Evolutionary conservation across 2,888 invertebrate species (phyloP).

Genomic region (Lacanobia wlatinum): DNA sequence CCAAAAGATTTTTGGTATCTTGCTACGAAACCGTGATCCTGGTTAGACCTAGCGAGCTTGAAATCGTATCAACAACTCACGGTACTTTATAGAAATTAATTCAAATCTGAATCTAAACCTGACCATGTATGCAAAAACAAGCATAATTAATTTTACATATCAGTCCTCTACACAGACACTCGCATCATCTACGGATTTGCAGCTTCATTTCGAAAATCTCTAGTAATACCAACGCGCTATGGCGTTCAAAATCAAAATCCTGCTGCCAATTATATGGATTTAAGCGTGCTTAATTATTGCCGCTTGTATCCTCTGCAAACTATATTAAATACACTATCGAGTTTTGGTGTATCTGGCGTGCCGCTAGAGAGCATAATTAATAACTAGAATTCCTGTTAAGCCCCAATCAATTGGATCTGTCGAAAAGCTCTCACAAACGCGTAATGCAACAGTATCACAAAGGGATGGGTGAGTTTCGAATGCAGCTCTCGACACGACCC

Average conservation of each 20-base stretch:
- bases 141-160: too few relatives aligned
- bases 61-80: too few relatives aligned
- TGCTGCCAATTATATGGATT: neutral
- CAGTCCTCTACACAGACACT: neutral
- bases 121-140: too few relatives aligned
- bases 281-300: neutral
- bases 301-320: neutral
- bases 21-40: too few relatives aligned
- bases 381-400: neutral
- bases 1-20: neutral
- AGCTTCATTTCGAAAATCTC: neutral
- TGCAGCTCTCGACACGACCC: neutral
- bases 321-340: neutral
- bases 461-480: neutral
- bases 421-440: neutral
- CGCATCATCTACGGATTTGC: neutral
- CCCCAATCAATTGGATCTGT: neutral
- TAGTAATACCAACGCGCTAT: neutral
- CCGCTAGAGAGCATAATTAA: neutral
- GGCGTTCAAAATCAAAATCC: neutral
- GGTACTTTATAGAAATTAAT: too few relatives aligned
- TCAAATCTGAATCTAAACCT: too few relatives aligned
- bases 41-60: too few relatives aligned
- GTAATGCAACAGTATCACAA: neutral
- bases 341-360: neutral